Base-by-base conservation (phyloP, 92 coral and sea anemone genomes). In the Galaxea fascicularis region DNA sequence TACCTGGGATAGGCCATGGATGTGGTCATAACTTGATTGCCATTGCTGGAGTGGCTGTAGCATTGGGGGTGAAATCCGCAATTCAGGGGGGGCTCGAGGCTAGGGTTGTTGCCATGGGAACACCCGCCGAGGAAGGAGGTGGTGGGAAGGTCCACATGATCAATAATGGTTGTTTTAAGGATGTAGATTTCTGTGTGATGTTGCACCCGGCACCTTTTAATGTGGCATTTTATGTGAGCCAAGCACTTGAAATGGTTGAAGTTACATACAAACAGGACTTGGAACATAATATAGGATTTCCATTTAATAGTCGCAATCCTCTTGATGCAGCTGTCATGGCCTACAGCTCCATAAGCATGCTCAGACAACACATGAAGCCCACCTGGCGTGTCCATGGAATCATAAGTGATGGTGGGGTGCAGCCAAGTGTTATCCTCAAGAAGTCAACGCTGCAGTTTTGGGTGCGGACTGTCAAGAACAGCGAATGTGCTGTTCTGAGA, bases 1-100 rank as follows among this genome's bases (percentile, higher is more conserved):
- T 95, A 25, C 98, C 98, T 0, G 98, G 68, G 4, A 54, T 95
- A 18, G 98, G 96, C 0, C 98, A 95, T 78, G 98, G 95, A 22
- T 95, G 98, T 80, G 98, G 98, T 13, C 98, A 95, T 74, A 95
- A 95, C 67, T 74, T 95, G 60, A 95, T 95, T 56, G 96, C 98
- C 10, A 94, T 94, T 56, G 98, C 96, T 14, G 98, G 98, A 47
- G 83, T 81, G 20, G 80, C 52, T 16, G 71, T 80, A 20, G 78
- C 71, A 57, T 20, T 87, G 62, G 90, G 73, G 68, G 62, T 90
- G 62, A 87, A 91, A 31, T 20, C 86, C 41, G 94, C 92, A 67
- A 82, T 87, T 20, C 82, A 78, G 9, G 85, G 73, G 45, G 83
- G 83, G 8, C 84, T 57, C 44, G 74, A 63, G 16, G 95, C 91